These are phyloP conservation scores for Zygothrica quintamaculata DNA, from an alignment of 2,888 invertebrate genomes.

Conservation along the genomic window DNA sequence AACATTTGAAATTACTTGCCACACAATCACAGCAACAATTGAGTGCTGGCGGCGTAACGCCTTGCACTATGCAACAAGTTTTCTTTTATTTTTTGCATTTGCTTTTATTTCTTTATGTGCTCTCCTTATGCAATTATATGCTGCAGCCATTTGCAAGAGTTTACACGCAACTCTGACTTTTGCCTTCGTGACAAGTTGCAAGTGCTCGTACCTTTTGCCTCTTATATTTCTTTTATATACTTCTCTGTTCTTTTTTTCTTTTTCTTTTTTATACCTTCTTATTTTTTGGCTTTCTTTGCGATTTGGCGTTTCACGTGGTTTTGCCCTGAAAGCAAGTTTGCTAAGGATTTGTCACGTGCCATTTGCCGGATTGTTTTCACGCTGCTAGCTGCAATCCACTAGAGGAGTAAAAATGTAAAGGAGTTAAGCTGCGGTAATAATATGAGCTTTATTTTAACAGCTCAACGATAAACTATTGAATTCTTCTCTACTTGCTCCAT, in stretches of 20 bases:
- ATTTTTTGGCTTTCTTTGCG: constrained; percentile 28
- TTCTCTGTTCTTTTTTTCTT: constrained; percentile 1
- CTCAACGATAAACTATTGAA: neutral
- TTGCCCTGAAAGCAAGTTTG: constrained; percentile 11
- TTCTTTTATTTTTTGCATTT: too few relatives aligned
- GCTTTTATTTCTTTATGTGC: too few relatives aligned
- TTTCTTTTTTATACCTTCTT: constrained; percentile 15
- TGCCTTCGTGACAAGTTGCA: constrained; percentile 40
- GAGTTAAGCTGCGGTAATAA: neutral
- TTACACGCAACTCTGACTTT: constrained; percentile 61
- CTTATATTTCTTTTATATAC: too few relatives aligned
- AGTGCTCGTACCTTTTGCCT: constrained; percentile 6
- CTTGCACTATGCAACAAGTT: constrained; percentile 57
- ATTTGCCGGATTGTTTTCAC: constrained; percentile 30
- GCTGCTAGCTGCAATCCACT: constrained; percentile 9
- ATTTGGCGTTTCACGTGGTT: constrained; percentile 61
- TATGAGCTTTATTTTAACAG: neutral
- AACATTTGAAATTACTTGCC: constrained; percentile 33
- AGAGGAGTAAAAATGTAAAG: neutral
- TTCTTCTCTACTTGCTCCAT: too few relatives aligned
- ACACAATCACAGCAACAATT: constrained; percentile 41
- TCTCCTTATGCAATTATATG: constrained; percentile 68
- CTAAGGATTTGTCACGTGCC: constrained; percentile 59
- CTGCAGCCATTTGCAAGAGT: constrained; percentile 49
- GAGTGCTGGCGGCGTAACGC: constrained; percentile 19